Conservation (phyloP, 2,797 vertebrate genomes). For the Acipenser ruthenus region DNA sequence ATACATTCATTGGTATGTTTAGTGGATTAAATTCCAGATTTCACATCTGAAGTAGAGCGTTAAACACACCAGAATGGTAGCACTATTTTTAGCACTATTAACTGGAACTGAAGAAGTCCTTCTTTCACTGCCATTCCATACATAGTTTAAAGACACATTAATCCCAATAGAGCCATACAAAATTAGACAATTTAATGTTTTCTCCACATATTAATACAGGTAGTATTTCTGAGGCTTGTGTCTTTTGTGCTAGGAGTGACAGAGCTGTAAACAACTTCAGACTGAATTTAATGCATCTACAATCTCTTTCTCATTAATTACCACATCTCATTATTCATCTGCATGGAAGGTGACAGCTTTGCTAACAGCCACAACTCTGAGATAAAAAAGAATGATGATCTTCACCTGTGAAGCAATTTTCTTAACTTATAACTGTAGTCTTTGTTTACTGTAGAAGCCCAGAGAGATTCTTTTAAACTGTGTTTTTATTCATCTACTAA, state of each 20-base stretch:
- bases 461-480: constrained; percentile 1
- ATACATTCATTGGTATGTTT: too few relatives aligned
- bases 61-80: too few relatives aligned
- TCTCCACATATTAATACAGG: too few relatives aligned
- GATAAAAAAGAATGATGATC: constrained; percentile 4
- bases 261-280: constrained; percentile 1
- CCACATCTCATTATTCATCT: background rate
- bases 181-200: too few relatives aligned
- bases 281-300: background rate
- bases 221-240: too few relatives aligned
- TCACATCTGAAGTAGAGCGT: too few relatives aligned
- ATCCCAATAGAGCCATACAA: too few relatives aligned
- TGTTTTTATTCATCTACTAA: constrained; percentile 12
- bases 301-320: constrained; percentile 5
- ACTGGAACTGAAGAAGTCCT: background rate
- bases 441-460: constrained; percentile 10
- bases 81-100: too few relatives aligned
- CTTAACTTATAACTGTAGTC: background rate
- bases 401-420: constrained; percentile 4
- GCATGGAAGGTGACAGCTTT: background rate
- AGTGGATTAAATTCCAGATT: too few relatives aligned
- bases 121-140: background rate
- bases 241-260: background rate
- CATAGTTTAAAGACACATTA: too few relatives aligned
- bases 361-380: background rate